A percentile compares a stretch with the other conserved stretches of the same genome.
phyloP scores from a whole-genome alignment of 2,888 invertebrate species.

The Drosophila anomalata region DNA sequence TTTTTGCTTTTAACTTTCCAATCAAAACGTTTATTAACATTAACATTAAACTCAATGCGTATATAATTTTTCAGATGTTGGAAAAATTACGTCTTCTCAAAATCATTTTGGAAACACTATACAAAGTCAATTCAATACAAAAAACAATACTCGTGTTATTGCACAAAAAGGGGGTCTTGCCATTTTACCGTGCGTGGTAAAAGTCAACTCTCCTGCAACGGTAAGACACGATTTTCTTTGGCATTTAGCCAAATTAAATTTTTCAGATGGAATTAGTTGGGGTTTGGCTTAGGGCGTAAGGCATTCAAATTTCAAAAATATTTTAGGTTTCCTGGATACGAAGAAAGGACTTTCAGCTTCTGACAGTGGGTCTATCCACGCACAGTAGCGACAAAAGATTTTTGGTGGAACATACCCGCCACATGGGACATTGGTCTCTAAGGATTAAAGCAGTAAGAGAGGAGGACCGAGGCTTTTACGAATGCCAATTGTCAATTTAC shows the following conservation, averaged over 20 bases:
- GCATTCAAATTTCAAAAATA: neutral
- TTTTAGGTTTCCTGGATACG: conserved; percentile 87
- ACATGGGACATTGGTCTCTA: conserved; percentile 86
- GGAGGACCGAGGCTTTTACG: conserved; percentile 85
- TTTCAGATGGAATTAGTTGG: neutral
- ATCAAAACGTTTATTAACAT: too few relatives aligned
- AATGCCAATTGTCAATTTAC: conserved; percentile 88
- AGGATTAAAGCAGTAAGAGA: conserved; percentile 84
- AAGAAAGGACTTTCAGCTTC: conserved; percentile 87
- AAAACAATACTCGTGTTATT: conserved; percentile 83
- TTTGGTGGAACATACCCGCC: conserved; percentile 86
- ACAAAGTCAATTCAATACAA: conserved; percentile 82
- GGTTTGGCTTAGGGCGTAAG: neutral
- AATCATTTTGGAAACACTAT: conserved; percentile 81
- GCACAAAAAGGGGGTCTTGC: conserved; percentile 84
- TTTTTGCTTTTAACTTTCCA: too few relatives aligned
- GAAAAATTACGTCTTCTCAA: conserved; percentile 82
- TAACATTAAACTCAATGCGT: neutral
- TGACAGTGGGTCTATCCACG: conserved; percentile 87
- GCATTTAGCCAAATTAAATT: neutral
- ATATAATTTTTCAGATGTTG: conserved; percentile 73
- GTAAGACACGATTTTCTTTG: conserved; percentile 66
- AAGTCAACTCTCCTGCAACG: conserved; percentile 83
- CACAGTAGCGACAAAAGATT: conserved; percentile 88
- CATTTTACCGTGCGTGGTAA: conserved; percentile 83